Evolutionary conservation across 2,888 invertebrate genomes (phyloP), one percentile per base, ranked within the genome.

Genomic region (Drosophila hamatofila): DNA sequence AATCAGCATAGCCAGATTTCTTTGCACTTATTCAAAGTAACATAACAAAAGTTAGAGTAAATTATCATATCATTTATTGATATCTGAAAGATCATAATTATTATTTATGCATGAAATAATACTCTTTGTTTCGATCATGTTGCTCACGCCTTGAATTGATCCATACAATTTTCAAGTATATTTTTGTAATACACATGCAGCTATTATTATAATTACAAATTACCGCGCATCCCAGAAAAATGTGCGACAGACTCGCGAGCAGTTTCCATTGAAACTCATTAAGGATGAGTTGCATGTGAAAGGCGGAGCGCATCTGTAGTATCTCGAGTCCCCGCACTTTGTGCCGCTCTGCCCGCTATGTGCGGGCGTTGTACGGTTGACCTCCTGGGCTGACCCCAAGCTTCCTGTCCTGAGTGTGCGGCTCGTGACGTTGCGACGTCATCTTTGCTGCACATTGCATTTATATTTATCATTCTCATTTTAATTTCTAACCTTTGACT

Each of bases 401-500:
- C 88, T 85, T 85, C 89, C 84, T 89, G 89, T 87, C 69, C 49
- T 33, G 56, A 58, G 63, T 69, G 72, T 63, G 57, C 58, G 44
- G 41, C 49, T 42, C 65, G 30, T 37, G 54, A 63, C 59, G 42
- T 66, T 35, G 65, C 65, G 44, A 67, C 73, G 61, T 78, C 69
- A 71, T 62, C 72, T 72, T 60, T 7, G 23, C 35, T 27, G 37
- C 60, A 46, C 61, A 42, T 65, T 64, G 69, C 79, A 59, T 55
- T 71, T 71, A 70, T 73, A 42, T 72, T 72, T 48, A 71, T 72
- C 71, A 80, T 87, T 81, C 81, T 75, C 76, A 80, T 82, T 82
- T 80, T 75, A 88, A 89, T 84, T 82, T 84, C 70, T 86, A 88
- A 86, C 86, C 88, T 86, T 86, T 86, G 86, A 75, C 89, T 86